Evolutionary conservation across 2,888 invertebrate genomes (phyloP), one percentile per base, ranked within the genome.

Genomic region (Oscheius sp.): DNA sequence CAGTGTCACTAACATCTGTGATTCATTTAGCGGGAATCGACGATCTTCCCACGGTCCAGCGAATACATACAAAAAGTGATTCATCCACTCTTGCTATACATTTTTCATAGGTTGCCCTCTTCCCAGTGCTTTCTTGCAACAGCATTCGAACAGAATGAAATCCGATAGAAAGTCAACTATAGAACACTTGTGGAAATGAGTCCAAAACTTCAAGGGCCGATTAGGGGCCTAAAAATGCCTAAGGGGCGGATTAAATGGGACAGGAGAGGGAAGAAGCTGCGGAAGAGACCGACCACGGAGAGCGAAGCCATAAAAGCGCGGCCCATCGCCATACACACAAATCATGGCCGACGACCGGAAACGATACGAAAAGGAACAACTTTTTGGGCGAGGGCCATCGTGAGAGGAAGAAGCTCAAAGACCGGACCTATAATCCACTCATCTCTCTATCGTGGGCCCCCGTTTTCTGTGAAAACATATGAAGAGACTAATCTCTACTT

Each of bases 261-360:
- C 37, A 55, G 35, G 35, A 13, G 42, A 42, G 59, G n/a, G 65
- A 50, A 65, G 65, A 50, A 65, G 65, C 21, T 35, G 37, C 21
- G 47, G 62, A 62, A 62, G 62, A 63, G 63, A 65, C 65, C 48
- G 7, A 42, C 42, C 42, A 42, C 7, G 7, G 35, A 55, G 35
- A 51, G 68, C 68, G 68, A 68, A 68, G 68, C 68, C 68, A 68
- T 68, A 68, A 68, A 68, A 68, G 66, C 55, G 68, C 68, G 68
- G 68, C 68, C 68, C 55, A 68, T 68, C 68, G 42, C 68, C 68
- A 68, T 42, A 42, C 63, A 50, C 59, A 70, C 70, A 70, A 70
- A 70, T 70, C 70, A 70, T 70, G 70, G 33, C 29, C 11, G 55
- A 66, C 58, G 58, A 42, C 70, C 70, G 70, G 70, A 70, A 70